Evolutionary conservation across 1,140 invertebrate genomes (phyloP), one percentile per base, ranked within the genome.

Genomic region (Bombus confusus): DNA sequence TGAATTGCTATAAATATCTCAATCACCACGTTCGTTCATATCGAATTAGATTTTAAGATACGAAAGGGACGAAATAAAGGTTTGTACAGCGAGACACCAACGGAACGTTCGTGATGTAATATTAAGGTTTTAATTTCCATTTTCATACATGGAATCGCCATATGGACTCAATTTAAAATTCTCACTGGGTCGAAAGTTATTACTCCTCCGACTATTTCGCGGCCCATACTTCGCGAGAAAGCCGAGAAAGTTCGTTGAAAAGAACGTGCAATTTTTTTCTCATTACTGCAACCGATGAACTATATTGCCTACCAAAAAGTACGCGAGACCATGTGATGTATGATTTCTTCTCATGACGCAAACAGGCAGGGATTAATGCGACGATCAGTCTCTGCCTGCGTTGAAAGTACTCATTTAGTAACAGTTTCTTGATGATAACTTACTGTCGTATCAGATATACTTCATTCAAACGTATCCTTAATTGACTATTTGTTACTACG

Each of bases 341-440:
- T 47, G 64, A 69, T 69, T 37, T 52, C 64, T 52, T 47, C 34
- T 69, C 43, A 34, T 80, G 64, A 80, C 43, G 78, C 31, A 80
- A 84, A 86, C 73, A 68, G 59, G 66, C 22, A 82, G 57, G 25
- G 43, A 86, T 86, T 86, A 57, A 81, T 80, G 43, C 41, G 64
- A 66, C 12, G 15, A 80, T 80, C 78, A 69, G 64, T 80, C 78
- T 80, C 64, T 80, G 78, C 41, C 64, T 80, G 59, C 41, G 78
- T 69, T 80, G 64, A 80, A 80, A 69, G 64, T 80, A 39, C 41
- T 80, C 78, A 69, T 80, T 69, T 80, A 69, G 25, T 52, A 80
- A 80, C 78, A 69, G 64, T 80, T 80, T 31, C 78, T 52, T 52
- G 78, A 80, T 62, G 78, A 69, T 80, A 52, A 80, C 41, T 80